Evolutionary conservation across 2,888 invertebrate species (phyloP), one percentile per base, ranked within the genome.

Genomic region (Lacanobia oleracea): DNA sequence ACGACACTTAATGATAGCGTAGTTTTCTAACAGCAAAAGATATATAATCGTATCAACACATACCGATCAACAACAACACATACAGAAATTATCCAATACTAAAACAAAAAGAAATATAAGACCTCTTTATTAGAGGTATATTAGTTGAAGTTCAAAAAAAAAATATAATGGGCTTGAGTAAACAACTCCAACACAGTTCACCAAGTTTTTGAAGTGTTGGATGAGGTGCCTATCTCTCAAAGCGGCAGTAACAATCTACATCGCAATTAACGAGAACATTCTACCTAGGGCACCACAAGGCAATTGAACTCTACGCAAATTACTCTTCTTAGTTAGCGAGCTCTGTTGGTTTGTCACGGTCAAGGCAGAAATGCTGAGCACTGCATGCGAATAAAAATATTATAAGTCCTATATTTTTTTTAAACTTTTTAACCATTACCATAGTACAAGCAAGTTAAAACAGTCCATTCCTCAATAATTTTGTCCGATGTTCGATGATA

Each of bases 291-390:
- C 0, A 18, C 9, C 18, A 54, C 10, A 21, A 33, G 10, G n/a
- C 27, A 75, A 72, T 75, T 72, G 27, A 33, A 75, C 8, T 54
- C 4, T 33, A 72, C 72, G 75, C 48, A 72, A 64, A 72, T 54
- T 56, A 12, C 18, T 72, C 10, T 54, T 7, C 1, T 6, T 18
- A 54, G 18, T 21, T 40, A 48, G 37, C 45, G 18, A 12, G 14
- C 5, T 48, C 6, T 62, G 12, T 71, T 62, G 33, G 18, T 61
- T 2, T 48, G 27, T 40, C 16, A 14, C 5, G 9, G 12, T n/a
- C 51, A 3, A 61, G 16, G 10, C 61, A 53, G 16, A 53, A 12
- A 21, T 51, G 10, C 2, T 50, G 18, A 16, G 37, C 18, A 14
- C 16, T 33, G 33, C 16, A 43, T 27, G 43, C 4, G 40, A 40